Evolutionary conservation across 2,888 invertebrate genomes (phyloP), one percentile per base, ranked within the genome.

Genomic region (Sinodicranocentrus sp.): DNA sequence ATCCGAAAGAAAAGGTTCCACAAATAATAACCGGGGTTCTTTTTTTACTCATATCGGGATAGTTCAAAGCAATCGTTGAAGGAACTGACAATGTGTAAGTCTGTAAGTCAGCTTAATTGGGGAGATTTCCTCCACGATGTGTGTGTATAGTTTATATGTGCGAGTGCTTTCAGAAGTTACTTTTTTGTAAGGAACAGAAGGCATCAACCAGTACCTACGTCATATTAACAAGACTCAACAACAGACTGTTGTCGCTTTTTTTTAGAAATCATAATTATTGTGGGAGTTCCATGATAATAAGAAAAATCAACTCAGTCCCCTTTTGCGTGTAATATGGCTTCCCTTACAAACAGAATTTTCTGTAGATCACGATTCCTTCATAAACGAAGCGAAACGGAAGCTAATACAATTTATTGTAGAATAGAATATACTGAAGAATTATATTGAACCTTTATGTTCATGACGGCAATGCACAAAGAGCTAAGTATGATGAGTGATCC

Each of bases 401-500:
- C 25, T 57, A 57, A 25, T 48, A 48, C 48, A 48, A 48, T 48
- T 48, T n/a, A n/a, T n/a, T 48, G 48, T 48, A n/a, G n/a, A 5
- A 3, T 48, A n/a, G 48, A n/a, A 15, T 48, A n/a, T 10, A 57
- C 13, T 15, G 57, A 57, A 23, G 21, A 21, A 21, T 23, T 19
- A n/a, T 5, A 57, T 23, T 57, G 52, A 17, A 52, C 21, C 25
- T 23, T 57, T 2, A 57, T 23, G 21, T 2, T 57, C n/a, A 21
- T 19, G 15, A 48, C n/a, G 57, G 13, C 57, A 57, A 57, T 15
- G n/a, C n/a, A 57, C 21, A 17, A 63, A 63, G 19, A 23, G 17
- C 25, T 8, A 33, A 23, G 13, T 63, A 63, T 63, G 63, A 63
- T 33, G 63, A 33, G 33, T 63, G 63, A 63, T 19, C 33, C 63